These are phyloP conservation scores for Ciconia boyciana DNA, from an alignment of 2,113 vertebrate genomes.

Conservation along the genomic window DNA sequence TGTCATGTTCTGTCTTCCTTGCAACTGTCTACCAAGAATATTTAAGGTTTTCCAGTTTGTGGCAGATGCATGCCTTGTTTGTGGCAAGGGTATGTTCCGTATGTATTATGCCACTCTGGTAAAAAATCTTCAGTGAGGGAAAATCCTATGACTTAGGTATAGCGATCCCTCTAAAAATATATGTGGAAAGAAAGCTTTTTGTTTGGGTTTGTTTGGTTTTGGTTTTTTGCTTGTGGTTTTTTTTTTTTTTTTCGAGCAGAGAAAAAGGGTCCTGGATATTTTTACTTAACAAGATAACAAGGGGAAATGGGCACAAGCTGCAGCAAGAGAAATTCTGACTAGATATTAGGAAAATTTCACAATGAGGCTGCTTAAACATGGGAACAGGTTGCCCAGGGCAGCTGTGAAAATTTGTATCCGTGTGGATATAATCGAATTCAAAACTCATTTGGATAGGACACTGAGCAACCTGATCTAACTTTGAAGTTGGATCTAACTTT, in stretches of 20 bases:
- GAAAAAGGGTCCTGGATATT: neutral
- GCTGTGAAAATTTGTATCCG: neutral
- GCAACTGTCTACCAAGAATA: neutral
- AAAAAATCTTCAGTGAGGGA: neutral
- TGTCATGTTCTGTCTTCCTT: neutral
- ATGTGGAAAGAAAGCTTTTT: neutral
- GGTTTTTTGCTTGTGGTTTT: too few species aligned
- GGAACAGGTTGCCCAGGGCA: neutral
- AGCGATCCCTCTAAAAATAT: neutral
- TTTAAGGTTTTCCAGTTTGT: neutral
- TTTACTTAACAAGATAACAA: neutral
- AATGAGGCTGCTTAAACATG: neutral
- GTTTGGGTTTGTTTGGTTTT: neutral
- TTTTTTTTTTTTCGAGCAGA: rapidly evolving
- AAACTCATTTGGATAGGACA: neutral
- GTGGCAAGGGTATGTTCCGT: neutral
- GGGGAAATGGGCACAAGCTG: neutral
- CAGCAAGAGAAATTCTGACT: neutral
- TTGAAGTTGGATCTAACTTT: neutral
- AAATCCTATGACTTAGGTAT: neutral
- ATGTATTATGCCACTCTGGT: rapidly evolving
- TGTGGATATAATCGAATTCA: neutral
- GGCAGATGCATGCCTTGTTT: neutral
- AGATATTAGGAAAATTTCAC: neutral
- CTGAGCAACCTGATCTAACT: neutral